Conservation (phyloP, 2,797 vertebrate genomes). For the Coccyzus lansbergi region DNA sequence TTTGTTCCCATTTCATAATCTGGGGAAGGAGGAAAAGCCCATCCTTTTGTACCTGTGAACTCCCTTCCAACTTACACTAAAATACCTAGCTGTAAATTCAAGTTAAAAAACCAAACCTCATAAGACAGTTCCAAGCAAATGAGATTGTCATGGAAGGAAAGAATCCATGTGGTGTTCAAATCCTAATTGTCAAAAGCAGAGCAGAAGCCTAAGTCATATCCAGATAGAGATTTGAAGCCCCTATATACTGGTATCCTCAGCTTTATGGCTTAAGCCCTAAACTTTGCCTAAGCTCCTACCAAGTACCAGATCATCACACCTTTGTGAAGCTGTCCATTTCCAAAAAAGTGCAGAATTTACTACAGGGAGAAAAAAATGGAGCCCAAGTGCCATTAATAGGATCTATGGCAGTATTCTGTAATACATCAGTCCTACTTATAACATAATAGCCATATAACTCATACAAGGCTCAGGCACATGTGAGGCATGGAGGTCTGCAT, state of each 20-base stretch:
- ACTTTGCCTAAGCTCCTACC: neutral
- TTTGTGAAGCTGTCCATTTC: neutral
- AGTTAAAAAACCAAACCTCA: neutral
- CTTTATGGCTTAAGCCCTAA: neutral
- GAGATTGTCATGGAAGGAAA: neutral
- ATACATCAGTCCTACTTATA: constrained; percentile 77
- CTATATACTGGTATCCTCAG: neutral
- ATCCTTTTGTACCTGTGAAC: neutral
- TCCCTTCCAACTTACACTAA: neutral
- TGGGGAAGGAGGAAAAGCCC: neutral
- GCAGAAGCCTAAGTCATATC: neutral
- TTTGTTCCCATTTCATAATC: neutral
- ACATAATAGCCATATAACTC: constrained; percentile 75
- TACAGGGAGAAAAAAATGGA: constrained; percentile 42
- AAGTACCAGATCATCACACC: neutral
- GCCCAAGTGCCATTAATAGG: constrained; percentile 21
- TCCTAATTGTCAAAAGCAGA: neutral
- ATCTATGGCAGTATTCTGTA: constrained; percentile 63
- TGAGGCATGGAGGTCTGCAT: constrained; percentile 61
- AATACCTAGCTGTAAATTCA: neutral
- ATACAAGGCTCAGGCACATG: constrained; percentile 50
- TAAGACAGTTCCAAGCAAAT: neutral
- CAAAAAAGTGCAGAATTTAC: constrained; percentile 56
- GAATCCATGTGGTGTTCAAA: neutral
- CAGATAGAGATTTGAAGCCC: neutral